A percentile compares a stretch with the other conserved stretches of the same genome.
Evolutionary conservation across 2,888 invertebrate species (phyloP).

Genomic region (Pediacus dermestoides): DNA sequence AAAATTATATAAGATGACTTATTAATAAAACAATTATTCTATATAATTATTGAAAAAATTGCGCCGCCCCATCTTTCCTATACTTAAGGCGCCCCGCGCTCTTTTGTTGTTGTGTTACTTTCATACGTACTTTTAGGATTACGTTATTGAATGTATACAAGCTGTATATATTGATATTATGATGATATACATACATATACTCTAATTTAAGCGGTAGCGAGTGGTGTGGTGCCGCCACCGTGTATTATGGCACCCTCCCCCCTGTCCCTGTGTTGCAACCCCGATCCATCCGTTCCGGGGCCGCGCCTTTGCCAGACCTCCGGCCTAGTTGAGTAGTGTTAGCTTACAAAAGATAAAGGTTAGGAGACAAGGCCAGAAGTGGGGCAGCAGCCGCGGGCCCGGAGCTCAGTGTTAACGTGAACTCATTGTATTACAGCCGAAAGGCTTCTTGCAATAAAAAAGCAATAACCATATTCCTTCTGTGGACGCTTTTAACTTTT

Average conservation of each 20-base stretch:
- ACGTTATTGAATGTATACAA: constrained; percentile 50
- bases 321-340: constrained; percentile 1
- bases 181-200: constrained; percentile 47
- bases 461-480: constrained; percentile 56
- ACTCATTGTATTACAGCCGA: constrained; percentile 60
- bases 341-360: too few relatives aligned
- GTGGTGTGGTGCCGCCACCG: constrained; percentile 49
- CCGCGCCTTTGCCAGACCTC: constrained; percentile 21
- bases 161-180: constrained; percentile 50
- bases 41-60: too few relatives aligned
- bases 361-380: too few relatives aligned
- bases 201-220: constrained; percentile 49
- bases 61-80: constrained; percentile 39
- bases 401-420: constrained; percentile 59
- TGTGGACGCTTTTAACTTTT: constrained; percentile 55
- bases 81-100: constrained; percentile 43
- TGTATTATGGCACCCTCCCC: constrained; percentile 44
- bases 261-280: constrained; percentile 35
- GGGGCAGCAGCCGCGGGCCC: constrained; percentile 35
- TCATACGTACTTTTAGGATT: constrained; percentile 46
- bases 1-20: constrained; percentile 2
- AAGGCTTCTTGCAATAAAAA: constrained; percentile 56
- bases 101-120: constrained; percentile 44
- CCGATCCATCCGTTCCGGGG: constrained; percentile 42
- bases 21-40: too few relatives aligned